Evolutionary conservation across 2,797 vertebrate genomes (phyloP).

Genomic region (Psittacula derbiana): DNA sequence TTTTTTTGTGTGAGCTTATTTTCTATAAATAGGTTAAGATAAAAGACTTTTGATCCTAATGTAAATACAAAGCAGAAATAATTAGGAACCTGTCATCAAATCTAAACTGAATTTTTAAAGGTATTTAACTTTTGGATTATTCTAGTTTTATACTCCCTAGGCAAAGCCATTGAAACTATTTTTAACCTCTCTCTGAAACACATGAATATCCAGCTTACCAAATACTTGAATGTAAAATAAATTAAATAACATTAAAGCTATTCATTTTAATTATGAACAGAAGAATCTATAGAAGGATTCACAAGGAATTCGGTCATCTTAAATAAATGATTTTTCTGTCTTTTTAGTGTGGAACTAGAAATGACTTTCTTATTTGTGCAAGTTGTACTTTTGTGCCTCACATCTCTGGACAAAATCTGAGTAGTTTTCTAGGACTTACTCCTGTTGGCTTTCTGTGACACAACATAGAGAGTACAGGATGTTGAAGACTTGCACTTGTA

Average conservation of each 20-base stretch:
- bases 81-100: not conserved
- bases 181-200: not conserved
- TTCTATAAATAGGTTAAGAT: not conserved
- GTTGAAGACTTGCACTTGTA: not conserved
- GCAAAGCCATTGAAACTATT: not conserved
- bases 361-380: not conserved
- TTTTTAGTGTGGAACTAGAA: not conserved
- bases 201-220: not conserved
- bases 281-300: not conserved
- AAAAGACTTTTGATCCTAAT: not conserved
- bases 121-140: not conserved
- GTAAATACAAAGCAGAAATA: not conserved
- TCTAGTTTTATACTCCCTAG: not conserved
- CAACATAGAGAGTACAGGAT: not conserved
- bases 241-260: not conserved
- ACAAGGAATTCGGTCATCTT: not conserved
- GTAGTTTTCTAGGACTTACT: not conserved
- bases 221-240: not conserved
- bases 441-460: not conserved
- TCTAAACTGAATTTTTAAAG: not conserved
- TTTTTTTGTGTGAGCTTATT: not conserved
- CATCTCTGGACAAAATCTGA: not conserved
- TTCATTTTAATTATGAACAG: not conserved
- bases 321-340: not conserved
- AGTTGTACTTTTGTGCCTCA: not conserved